A percentile compares a stretch with the other conserved stretches of the same genome.
phyloP scores from a whole-genome alignment of 1,140 invertebrate genomes.

The Drosophila parabipectinata region DNA sequence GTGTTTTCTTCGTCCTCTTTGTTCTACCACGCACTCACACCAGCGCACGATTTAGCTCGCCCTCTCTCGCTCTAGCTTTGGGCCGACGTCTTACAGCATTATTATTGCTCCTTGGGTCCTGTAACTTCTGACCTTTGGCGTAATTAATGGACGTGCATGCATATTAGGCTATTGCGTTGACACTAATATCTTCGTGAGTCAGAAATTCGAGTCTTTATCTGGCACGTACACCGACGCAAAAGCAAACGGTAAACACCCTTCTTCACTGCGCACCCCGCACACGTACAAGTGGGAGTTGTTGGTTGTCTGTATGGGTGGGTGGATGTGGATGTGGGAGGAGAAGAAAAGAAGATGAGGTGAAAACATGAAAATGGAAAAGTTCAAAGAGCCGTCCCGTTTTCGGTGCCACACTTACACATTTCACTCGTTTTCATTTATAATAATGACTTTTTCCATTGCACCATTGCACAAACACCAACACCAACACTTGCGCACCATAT shows the following conservation, averaged over 20 bases:
- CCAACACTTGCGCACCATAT: constrained; percentile 39
- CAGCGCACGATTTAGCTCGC: constrained; percentile 10
- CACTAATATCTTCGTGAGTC: constrained; percentile 56
- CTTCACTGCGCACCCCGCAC: constrained; percentile 69
- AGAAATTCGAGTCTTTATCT: constrained; percentile 65
- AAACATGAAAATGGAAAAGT: constrained; percentile 65
- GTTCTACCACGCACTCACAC: constrained; percentile 41
- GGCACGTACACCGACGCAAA: constrained; percentile 51
- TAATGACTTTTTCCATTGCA: constrained; percentile 74
- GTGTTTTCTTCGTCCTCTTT: constrained; percentile 42
- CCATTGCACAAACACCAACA: constrained; percentile 54
- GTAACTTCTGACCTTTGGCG: constrained; percentile 76
- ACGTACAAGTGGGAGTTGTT: constrained; percentile 73
- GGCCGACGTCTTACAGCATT: constrained; percentile 51
- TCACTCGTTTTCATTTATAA: constrained; percentile 77
- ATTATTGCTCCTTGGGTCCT: constrained; percentile 54
- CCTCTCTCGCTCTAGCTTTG: constrained; percentile 7
- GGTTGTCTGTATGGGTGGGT: constrained; percentile 33
- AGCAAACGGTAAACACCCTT: constrained; percentile 46
- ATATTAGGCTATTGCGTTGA: constrained; percentile 63
- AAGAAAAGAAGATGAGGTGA: constrained; percentile 47
- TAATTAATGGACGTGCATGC: constrained; percentile 71
- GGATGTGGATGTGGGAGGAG: constrained; percentile 8
- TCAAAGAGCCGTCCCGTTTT: constrained; percentile 49
- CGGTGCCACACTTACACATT: constrained; percentile 72